Percentiles rank a stretch among this genome's conserved stretches.
phyloP scores from a whole-genome alignment of 2,888 invertebrate species.

The Clitarchus hookeri region DNA sequence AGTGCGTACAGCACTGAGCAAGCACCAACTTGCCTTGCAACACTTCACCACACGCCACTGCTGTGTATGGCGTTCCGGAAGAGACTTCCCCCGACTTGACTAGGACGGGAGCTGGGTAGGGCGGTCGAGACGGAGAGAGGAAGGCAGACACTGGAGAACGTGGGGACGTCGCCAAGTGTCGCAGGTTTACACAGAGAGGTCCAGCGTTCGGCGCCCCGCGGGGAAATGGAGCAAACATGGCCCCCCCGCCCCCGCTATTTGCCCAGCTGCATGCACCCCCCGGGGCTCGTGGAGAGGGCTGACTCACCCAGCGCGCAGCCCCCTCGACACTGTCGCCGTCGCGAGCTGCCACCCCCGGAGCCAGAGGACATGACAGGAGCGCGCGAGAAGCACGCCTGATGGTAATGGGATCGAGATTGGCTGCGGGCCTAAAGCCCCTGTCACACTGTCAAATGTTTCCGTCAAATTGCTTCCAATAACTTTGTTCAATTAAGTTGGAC shows the following conservation, averaged over 20 bases:
- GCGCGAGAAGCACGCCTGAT: too few relatives aligned
- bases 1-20: too few relatives aligned
- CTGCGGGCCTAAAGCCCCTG: conserved; percentile 14
- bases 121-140: not conserved
- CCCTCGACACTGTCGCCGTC: not conserved
- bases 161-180: not conserved
- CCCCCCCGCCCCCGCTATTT: not conserved
- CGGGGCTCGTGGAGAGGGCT: not conserved
- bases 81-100: too few relatives aligned
- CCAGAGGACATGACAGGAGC: too few relatives aligned
- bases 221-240: not conserved
- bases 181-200: not conserved
- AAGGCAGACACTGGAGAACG: not conserved
- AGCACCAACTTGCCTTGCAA: too few relatives aligned
- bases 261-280: not conserved
- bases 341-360: too few relatives aligned
- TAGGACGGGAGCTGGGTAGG: too few relatives aligned
- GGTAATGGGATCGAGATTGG: conserved; percentile 14
- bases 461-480: too few relatives aligned
- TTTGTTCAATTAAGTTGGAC: too few relatives aligned
- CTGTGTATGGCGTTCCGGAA: too few relatives aligned
- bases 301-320: not conserved
- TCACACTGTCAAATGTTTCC: too few relatives aligned
- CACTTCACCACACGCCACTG: too few relatives aligned
- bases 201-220: not conserved